Percentiles rank a stretch among this genome's conserved stretches.
These are phyloP conservation scores for Atherinosoma microstoma DNA, from an alignment of 2,797 vertebrate genomes.

Conservation along the genomic window DNA sequence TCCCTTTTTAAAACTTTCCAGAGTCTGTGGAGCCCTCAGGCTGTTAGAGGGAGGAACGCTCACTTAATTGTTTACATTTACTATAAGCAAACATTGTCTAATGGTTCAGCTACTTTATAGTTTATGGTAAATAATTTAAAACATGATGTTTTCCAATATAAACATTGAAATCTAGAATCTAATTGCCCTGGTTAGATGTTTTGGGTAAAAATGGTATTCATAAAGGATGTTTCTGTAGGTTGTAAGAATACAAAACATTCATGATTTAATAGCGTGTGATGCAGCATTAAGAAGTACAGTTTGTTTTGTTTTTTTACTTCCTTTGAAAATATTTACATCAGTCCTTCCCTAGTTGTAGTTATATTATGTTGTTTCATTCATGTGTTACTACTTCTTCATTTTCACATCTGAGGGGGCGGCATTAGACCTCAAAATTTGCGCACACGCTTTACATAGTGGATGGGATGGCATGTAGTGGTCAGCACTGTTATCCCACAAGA, in stretches of 20 bases:
- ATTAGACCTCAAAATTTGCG: not conserved
- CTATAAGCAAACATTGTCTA: too few species aligned
- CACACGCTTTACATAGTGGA: not conserved
- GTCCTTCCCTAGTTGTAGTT: not conserved
- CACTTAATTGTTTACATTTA: too few species aligned
- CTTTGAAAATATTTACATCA: not conserved
- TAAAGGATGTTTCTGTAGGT: too few species aligned
- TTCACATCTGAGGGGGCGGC: not conserved
- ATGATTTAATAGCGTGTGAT: not conserved
- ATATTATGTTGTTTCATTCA: not conserved
- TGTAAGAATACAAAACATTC: not conserved
- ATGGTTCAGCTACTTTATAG: too few species aligned
- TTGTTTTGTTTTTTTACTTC: not conserved
- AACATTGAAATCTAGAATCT: too few species aligned
- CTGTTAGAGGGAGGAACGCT: too few species aligned
- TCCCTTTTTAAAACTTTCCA: too few species aligned
- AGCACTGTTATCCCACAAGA: not conserved
- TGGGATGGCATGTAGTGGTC: not conserved
- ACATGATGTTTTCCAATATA: too few species aligned
- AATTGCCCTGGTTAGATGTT: too few species aligned
- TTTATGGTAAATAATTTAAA: too few species aligned
- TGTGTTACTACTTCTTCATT: not conserved
- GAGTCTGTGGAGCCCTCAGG: too few species aligned
- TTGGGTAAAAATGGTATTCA: too few species aligned
- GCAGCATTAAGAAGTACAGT: not conserved